Percentiles rank a stretch among this genome's conserved stretches.
Evolutionary conservation across 2,888 invertebrate genomes (phyloP).

Genomic region (Disparrhopalites patrizii): DNA sequence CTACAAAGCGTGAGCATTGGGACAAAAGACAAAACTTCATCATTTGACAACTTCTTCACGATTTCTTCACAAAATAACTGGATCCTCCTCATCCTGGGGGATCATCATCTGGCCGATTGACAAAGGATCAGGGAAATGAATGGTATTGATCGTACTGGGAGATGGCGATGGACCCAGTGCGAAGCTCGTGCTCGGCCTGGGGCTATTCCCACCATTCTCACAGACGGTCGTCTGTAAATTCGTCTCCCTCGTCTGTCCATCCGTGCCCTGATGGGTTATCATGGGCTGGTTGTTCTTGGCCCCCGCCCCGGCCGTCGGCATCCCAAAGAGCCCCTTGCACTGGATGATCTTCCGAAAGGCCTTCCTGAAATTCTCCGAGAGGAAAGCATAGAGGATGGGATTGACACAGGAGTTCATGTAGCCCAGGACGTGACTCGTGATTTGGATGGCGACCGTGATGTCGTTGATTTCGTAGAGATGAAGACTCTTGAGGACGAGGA

Average conservation of each 20-base stretch:
- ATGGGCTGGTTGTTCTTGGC: constrained; percentile 18
- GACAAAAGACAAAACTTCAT: no score
- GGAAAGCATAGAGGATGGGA: constrained; percentile 88
- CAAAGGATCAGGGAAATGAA: no score
- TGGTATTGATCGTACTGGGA: no score
- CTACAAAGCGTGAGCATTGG: no score
- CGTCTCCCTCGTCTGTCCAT: constrained; percentile 38
- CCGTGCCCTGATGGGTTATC: constrained; percentile 19
- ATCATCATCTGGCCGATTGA: no score
- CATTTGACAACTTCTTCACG: no score
- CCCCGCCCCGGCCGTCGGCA: constrained; percentile 11
- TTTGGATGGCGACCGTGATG: constrained; percentile 69
- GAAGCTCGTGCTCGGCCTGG: no score
- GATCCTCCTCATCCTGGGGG: no score
- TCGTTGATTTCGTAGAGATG: constrained; percentile 65
- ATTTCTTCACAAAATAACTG: no score
- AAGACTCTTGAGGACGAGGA: constrained; percentile 71
- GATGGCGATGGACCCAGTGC: no score
- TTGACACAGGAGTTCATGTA: constrained; percentile 92
- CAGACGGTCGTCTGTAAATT: constrained; percentile 36
- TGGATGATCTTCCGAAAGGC: constrained; percentile 69
- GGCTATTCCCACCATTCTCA: constrained; percentile 39
- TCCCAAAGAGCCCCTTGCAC: constrained; percentile 36
- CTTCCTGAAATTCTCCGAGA: constrained; percentile 89
- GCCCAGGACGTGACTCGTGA: constrained; percentile 73